Percentiles rank a stretch among this genome's conserved stretches.
Evolutionary conservation across 2,113 vertebrate species (phyloP).

Genomic region (Potamarius usumacintae): DNA sequence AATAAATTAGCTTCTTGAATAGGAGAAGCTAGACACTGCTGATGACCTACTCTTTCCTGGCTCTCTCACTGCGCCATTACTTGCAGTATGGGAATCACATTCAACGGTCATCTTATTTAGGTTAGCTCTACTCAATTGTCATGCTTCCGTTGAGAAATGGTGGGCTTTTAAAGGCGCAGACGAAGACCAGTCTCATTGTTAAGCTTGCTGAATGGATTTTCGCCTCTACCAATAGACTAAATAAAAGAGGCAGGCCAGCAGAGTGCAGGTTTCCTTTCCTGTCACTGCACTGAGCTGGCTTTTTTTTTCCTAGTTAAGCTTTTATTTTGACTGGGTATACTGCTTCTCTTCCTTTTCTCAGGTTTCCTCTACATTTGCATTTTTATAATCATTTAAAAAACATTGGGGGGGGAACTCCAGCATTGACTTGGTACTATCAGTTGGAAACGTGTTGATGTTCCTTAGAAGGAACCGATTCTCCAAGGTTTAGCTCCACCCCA

Average conservation of each 20-base stretch:
- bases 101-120: slow-evolving; percentile 68
- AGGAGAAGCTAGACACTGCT: not conserved
- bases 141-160: slow-evolving; percentile 35
- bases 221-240: slow-evolving; percentile 26
- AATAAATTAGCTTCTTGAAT: not conserved
- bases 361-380: not conserved
- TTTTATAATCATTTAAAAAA: not conserved
- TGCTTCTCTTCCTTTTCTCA: not conserved
- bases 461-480: not conserved
- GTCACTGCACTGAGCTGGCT: not conserved
- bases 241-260: slow-evolving; percentile 28
- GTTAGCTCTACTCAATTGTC: slow-evolving; percentile 59
- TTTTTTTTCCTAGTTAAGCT: not conserved
- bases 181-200: not conserved
- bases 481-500: slow-evolving; percentile 19
- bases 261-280: slow-evolving; percentile 7
- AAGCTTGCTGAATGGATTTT: slow-evolving; percentile 13
- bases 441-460: not conserved
- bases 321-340: not conserved
- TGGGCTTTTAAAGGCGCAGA: slow-evolving; percentile 50
- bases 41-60: not conserved
- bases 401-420: rapidly evolving
- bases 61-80: slow-evolving; percentile 44
- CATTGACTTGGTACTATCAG: not conserved
- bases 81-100: slow-evolving; percentile 50